Conservation (phyloP, 2,888 invertebrate genomes). For the Eudemis profundana region DNA sequence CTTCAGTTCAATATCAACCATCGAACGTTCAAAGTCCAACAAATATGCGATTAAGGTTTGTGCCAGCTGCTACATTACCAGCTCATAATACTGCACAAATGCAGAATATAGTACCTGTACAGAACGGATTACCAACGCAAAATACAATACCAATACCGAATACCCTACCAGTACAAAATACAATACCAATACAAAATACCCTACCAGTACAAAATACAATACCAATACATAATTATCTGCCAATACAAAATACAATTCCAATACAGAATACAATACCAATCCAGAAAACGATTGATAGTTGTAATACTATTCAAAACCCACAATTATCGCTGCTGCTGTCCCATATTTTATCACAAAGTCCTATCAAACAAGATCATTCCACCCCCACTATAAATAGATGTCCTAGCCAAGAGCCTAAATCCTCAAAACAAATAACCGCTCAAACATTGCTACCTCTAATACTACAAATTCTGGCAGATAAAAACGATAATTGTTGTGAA, state of each 20-base stretch:
- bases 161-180: background rate
- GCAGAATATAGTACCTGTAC: background rate
- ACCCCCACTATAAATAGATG: background rate
- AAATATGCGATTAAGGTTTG: conserved; percentile 27
- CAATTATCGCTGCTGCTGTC: conserved; percentile 19
- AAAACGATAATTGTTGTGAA: conserved; percentile 56
- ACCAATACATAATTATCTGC: background rate
- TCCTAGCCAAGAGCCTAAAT: conserved; percentile 43
- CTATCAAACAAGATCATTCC: conserved; percentile 12
- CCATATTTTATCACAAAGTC: conserved; percentile 29
- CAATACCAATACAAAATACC: conserved; percentile 1
- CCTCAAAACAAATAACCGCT: conserved; percentile 54
- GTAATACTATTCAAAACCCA: conserved; percentile 19
- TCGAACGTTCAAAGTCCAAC: conserved; percentile 18
- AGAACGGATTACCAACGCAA: background rate
- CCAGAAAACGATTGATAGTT: background rate
- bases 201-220: background rate
- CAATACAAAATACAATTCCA: background rate
- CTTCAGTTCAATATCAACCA: conserved; percentile 17
- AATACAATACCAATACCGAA: conserved; percentile 3
- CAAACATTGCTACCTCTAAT: conserved; percentile 72
- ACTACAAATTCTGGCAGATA: conserved; percentile 69
- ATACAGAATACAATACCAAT: conserved; percentile 3
- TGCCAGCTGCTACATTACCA: conserved; percentile 16
- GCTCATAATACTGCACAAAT: too few species aligned